Percentiles rank a stretch among this genome's conserved stretches.
phyloP scores from a whole-genome alignment of 2,797 vertebrate genomes.

The Pantherophis alleghaniensis region DNA sequence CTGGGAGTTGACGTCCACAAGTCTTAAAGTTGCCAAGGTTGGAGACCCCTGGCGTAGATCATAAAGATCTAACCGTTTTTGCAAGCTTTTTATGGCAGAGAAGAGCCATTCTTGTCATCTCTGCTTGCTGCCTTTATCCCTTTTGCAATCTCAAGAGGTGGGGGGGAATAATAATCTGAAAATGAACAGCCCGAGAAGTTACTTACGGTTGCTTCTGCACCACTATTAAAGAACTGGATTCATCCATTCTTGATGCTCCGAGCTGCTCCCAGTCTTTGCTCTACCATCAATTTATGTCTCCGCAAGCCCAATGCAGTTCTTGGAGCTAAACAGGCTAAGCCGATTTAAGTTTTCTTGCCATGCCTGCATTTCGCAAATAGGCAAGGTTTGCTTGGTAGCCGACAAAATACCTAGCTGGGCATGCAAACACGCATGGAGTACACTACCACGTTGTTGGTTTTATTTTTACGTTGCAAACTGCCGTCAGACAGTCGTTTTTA shows the following conservation, averaged over 20 bases:
- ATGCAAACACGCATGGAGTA: neutral
- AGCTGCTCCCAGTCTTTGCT: neutral
- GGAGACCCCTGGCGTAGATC: no score
- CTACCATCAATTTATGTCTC: neutral
- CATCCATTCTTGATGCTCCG: neutral
- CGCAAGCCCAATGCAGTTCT: neutral
- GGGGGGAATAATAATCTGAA: neutral
- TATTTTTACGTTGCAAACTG: neutral
- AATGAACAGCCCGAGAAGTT: neutral
- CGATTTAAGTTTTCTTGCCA: neutral
- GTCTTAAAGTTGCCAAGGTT: no score
- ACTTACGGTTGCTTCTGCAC: neutral
- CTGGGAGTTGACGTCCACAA: no score
- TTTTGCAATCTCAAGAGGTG: neutral
- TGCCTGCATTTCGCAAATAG: neutral
- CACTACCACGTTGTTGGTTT: neutral
- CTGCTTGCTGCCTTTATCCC: neutral
- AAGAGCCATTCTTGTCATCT: no score
- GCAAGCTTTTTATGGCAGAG: neutral
- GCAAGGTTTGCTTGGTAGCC: neutral
- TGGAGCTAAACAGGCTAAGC: neutral
- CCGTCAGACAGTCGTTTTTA: neutral
- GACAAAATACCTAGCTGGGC: neutral
- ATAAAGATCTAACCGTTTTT: neutral
- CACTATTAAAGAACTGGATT: neutral